Evolutionary conservation across 2,797 vertebrate genomes (phyloP), one percentile per base, ranked within the genome.

Genomic region (Amniataba percoides): DNA sequence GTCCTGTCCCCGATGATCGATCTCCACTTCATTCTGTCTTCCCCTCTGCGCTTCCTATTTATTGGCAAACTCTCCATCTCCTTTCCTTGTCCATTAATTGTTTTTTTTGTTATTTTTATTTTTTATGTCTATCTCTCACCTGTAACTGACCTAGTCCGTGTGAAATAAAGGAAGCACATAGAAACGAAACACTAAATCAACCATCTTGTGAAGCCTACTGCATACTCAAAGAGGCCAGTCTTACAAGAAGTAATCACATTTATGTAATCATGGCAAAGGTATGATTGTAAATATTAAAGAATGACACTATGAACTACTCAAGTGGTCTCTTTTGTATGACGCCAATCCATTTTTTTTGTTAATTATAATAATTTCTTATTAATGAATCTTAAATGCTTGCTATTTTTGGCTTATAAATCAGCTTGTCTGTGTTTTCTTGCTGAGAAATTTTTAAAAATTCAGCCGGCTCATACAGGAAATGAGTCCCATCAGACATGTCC

Each of bases 251-350:
- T 73, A 71, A 78, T 14, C 71, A 53, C 64, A 56, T 78, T 76
- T 76, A 78, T 84, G 74, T 88, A 86, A 88, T 77, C 73, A 87
- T 31, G 64, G 79, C 78, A 82, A 89, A 79, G 36, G 71, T 86
- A 81, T 88, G 55, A 86, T 82, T 93, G 90, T 91, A 88, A 85
- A 88, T 89, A 90, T 88, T 89, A 91, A 91, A 93, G 61, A 80
- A 79, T 70, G 66, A 80, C 60, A 78, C 80, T 55, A 79, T 39
- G 39, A 77, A 75, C 72, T 57, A 10, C 6, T 77, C 5, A 18
- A 34, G 40, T 72, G 18, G 34, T 77, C 56, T 60, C 9, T 51
- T 77, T 77, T 71, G 7, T 76, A 12, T 15, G n/a, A 52, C 12
- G 4, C 2, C 2, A 40, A 12, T 71, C 11, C 7, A 7, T 31